Conservation (phyloP, 2,797 vertebrate genomes). For the Cetoscarus ocellatus region DNA sequence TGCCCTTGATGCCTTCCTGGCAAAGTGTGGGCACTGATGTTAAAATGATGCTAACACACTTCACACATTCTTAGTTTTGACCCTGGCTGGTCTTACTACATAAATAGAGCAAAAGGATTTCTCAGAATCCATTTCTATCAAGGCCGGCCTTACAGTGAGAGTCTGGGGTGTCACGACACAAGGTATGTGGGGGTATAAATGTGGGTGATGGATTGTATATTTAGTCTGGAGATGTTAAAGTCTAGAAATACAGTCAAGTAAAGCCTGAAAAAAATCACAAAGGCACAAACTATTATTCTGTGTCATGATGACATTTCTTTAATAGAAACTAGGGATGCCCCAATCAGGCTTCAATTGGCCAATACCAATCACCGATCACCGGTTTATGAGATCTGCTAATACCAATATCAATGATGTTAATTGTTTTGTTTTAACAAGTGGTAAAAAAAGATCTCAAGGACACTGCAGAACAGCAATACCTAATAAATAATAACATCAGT, state of each 20-base stretch:
- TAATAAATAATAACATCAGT: no score
- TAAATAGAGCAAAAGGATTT: constrained; percentile 38
- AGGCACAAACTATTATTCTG: no score
- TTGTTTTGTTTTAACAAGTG: no score
- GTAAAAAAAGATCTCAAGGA: no score
- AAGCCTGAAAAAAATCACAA: background rate
- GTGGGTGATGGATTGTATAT: constrained; percentile 10
- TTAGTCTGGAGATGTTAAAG: constrained; percentile 27
- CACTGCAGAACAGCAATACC: no score
- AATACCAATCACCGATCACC: no score
- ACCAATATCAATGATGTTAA: no score
- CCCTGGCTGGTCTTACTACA: constrained; percentile 39
- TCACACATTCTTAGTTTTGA: constrained; percentile 44
- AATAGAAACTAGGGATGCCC: no score
- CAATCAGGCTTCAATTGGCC: no score
- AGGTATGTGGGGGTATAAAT: background rate
- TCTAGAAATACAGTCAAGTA: background rate
- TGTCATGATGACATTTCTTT: no score
- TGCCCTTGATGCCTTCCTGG: constrained; percentile 58
- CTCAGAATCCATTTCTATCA: constrained; percentile 40
- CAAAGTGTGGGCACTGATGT: constrained; percentile 26
- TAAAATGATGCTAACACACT: constrained; percentile 35
- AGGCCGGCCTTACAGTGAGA: background rate
- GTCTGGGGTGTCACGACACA: constrained; percentile 2
- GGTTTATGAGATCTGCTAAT: no score